phyloP scores from a whole-genome alignment of 2,797 vertebrate species.

The Enteromius mattozi region DNA sequence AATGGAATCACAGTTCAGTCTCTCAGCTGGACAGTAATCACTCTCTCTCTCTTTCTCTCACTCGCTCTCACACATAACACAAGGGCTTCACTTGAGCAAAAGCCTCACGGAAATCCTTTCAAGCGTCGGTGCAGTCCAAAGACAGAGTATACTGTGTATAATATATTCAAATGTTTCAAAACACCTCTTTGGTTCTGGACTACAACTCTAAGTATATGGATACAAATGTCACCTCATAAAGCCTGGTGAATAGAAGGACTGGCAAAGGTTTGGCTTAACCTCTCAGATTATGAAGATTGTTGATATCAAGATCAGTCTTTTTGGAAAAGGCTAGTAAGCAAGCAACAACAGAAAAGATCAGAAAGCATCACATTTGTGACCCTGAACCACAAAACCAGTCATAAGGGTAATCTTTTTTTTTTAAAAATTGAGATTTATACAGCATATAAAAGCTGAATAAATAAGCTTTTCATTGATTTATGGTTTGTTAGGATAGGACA shows the following conservation, averaged over 20 bases:
- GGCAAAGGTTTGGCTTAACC: not conserved
- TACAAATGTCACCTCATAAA: not conserved
- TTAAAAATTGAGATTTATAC: no score
- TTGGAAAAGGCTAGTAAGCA: not conserved
- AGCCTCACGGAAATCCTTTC: constrained; percentile 37
- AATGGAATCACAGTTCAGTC: constrained; percentile 56
- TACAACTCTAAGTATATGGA: not conserved
- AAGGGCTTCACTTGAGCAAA: constrained; percentile 39
- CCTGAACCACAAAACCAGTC: no score
- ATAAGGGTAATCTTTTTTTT: no score
- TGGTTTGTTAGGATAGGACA: no score
- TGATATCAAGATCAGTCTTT: not conserved
- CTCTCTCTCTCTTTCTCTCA: not conserved
- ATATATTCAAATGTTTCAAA: not conserved
- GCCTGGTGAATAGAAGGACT: not conserved
- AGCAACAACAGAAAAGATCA: no score
- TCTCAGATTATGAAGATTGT: not conserved
- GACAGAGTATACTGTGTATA: constrained; percentile 11
- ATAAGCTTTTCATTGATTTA: no score
- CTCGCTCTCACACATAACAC: constrained; percentile 28
- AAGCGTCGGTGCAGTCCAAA: constrained; percentile 5
- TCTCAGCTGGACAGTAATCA: constrained; percentile 49
- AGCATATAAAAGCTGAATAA: no score
- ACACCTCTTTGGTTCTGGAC: not conserved
- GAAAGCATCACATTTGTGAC: no score